Evolutionary conservation across 2,113 vertebrate species (phyloP), one percentile per base, ranked within the genome.

Genomic region (Tragelaphus strepsiceros): DNA sequence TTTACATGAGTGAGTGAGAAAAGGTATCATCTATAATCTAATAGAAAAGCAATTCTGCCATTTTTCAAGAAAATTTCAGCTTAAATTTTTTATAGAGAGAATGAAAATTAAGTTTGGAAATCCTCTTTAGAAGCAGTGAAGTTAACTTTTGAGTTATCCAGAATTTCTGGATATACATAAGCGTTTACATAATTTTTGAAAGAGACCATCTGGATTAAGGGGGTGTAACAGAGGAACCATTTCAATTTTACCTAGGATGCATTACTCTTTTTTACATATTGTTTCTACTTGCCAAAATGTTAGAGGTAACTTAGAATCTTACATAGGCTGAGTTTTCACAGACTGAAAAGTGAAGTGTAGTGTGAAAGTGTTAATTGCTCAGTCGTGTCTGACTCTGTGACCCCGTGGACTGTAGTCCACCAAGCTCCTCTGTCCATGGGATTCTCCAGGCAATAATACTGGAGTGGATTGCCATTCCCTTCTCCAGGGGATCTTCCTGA

Each of bases 71-170:
- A 64, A 92, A 46, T 30, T 92, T 71, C 32, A 61, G 35, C 49
- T 77, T 85, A 78, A 24, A 35, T 82, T 95, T 96, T 97, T 88
- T 74, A 77, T 85, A 88, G 6, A 77, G 6, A 61, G 0, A 56
- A 30, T 95, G 24, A 88, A 59, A 90, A 95, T 67, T 80, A 90
- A 94, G 49, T 98, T 91, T 97, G 39, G 24, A 89, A 74, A 87
- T 82, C 7, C 3, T 91, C n/a, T 94, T 77, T 43, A 84, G 46
- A 91, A 93, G 16, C 78, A 96, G 10, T 64, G 26, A 91, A 97
- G 92, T 53, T 90, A 88, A 78, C 13, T 94, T 96, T 85, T 92
- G 54, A 89, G 39, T 85, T 97, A n/a, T 81, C 59, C 26, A 88
- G 71, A 93, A 49, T 96, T 95, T 95, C 61, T 94, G 80, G 12